Evolutionary conservation across 2,113 vertebrate species (phyloP), one percentile per base, ranked within the genome.

Genomic region (Apeltes quadracus): DNA sequence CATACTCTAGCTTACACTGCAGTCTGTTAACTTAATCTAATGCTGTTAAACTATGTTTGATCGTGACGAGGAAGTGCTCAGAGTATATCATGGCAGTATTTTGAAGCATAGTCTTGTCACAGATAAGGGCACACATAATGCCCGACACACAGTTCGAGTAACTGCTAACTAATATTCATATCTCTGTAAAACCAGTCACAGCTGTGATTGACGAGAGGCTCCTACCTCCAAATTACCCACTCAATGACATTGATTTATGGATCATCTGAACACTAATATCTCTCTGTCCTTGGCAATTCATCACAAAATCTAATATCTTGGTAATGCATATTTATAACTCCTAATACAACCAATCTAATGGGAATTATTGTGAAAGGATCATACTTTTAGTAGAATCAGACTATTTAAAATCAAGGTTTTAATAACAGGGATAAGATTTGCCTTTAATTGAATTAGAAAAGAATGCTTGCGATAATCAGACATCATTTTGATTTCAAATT

Each of bases 11-110:
- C 63, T n/a, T 43, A 8, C 20, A 71, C 22, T 50, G 5, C n/a
- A n/a, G n/a, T n/a, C n/a, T n/a, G n/a, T n/a, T n/a, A n/a, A n/a
- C n/a, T n/a, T n/a, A n/a, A n/a, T n/a, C n/a, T n/a, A n/a, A n/a
- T n/a, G n/a, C n/a, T n/a, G n/a, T n/a, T n/a, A n/a, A n/a, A n/a
- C n/a, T n/a, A n/a, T n/a, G n/a, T n/a, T n/a, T n/a, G n/a, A n/a
- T n/a, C n/a, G n/a, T n/a, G n/a, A n/a, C n/a, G n/a, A n/a, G n/a
- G n/a, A n/a, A n/a, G n/a, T n/a, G n/a, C n/a, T n/a, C n/a, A n/a
- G n/a, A n/a, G n/a, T n/a, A n/a, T 68, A 78, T 68, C 68, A 81
- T 75, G 16, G 54, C 38, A 41, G 75, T 65, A 69, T 69, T 69
- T 39, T 48, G 27, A 65, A 55, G 53, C 39, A 57, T 56, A 63